phyloP scores from a whole-genome alignment of 2,113 vertebrate species.

The Rhadina sibilatrix region DNA sequence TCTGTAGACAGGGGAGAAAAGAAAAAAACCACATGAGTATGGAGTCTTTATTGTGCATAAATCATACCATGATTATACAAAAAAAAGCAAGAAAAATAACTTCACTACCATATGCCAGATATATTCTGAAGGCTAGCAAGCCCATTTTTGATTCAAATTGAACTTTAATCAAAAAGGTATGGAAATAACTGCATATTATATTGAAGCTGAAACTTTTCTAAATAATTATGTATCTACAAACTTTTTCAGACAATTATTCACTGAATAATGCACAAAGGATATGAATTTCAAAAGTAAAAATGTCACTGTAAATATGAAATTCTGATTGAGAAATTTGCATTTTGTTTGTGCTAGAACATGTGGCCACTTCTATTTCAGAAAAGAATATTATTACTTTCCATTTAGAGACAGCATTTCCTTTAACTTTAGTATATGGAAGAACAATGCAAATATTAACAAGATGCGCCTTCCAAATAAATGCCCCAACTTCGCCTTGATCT shows the following conservation, averaged over 20 bases:
- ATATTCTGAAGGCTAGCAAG: conserved; percentile 36
- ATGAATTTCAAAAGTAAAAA: conserved; percentile 56
- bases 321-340: conserved; percentile 59
- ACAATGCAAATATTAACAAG: conserved; percentile 33
- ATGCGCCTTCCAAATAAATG: conserved; percentile 12
- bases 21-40: background rate
- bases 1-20: background rate
- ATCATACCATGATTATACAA: background rate
- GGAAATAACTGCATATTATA: conserved; percentile 28
- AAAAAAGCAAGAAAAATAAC: background rate
- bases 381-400: conserved; percentile 7
- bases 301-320: conserved; percentile 24
- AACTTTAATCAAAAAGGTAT: conserved; percentile 44
- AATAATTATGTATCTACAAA: conserved; percentile 41
- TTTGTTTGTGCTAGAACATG: conserved; percentile 47
- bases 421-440: conserved; percentile 30
- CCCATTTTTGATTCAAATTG: background rate
- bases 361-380: conserved; percentile 37
- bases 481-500: conserved; percentile 30
- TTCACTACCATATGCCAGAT: conserved; percentile 6
- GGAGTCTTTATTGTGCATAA: background rate
- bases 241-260: conserved; percentile 55
- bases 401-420: conserved; percentile 1
- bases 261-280: conserved; percentile 59
- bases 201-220: conserved; percentile 20